These are phyloP conservation scores for Anser cygnoides DNA, from an alignment of 2,113 vertebrate genomes.

Conservation along the genomic window DNA sequence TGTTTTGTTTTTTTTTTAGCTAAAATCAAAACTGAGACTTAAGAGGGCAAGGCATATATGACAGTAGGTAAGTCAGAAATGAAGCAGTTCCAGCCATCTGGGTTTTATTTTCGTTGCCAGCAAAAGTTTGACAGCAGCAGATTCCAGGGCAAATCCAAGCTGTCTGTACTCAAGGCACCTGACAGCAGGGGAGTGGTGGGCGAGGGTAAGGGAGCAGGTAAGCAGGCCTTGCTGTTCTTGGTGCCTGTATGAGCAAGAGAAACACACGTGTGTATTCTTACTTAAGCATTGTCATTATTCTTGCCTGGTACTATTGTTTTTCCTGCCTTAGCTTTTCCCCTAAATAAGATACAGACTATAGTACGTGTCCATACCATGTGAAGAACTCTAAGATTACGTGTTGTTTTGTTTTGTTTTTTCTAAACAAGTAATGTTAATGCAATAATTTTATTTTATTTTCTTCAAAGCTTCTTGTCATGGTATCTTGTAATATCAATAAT, in stretches of 20 bases:
- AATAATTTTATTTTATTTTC: neutral
- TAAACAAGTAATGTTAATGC: neutral
- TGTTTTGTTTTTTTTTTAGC: neutral
- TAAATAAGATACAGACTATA: neutral
- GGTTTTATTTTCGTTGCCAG: neutral
- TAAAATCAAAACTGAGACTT: neutral
- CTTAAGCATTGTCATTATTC: neutral
- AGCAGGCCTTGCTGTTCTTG: neutral
- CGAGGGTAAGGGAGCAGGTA: accelerated
- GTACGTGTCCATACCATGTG: neutral
- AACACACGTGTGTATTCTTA: neutral
- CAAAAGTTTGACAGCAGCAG: neutral
- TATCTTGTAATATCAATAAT: neutral
- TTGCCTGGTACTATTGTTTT: neutral
- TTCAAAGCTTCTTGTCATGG: neutral
- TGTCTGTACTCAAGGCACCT: neutral
- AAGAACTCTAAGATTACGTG: neutral
- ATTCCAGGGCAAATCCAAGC: neutral
- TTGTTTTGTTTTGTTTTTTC: neutral
- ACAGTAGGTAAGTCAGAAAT: neutral
- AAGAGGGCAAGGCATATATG: neutral
- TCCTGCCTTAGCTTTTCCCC: neutral
- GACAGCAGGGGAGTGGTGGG: neutral
- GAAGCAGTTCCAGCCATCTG: neutral
- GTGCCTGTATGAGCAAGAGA: neutral